These are phyloP conservation scores for Microctenopoma stevenorrisi DNA, from an alignment of 2,797 vertebrate species.

Conservation along the genomic window DNA sequence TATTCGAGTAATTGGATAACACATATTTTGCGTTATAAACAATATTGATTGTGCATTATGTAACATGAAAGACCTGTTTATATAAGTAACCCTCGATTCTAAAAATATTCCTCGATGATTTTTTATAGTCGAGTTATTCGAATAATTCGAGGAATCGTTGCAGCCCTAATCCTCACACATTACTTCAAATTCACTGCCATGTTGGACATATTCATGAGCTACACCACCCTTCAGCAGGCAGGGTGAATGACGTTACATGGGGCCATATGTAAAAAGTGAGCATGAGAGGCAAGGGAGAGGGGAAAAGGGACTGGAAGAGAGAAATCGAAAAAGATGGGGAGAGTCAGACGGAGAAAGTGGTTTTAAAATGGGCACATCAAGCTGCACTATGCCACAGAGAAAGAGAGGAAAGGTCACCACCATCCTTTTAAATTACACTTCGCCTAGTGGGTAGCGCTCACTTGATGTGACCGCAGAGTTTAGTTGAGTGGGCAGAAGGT, in stretches of 20 bases:
- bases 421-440: slow-evolving; percentile 71
- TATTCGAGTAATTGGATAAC: too few species aligned
- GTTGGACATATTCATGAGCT: slow-evolving; percentile 22
- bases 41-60: too few species aligned
- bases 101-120: too few species aligned
- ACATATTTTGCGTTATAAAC: too few species aligned
- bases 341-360: slow-evolving; percentile 33
- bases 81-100: too few species aligned
- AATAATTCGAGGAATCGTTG: too few species aligned
- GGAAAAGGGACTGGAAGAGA: not conserved
- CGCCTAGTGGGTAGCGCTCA: slow-evolving; percentile 54
- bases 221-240: slow-evolving; percentile 2
- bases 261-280: slow-evolving; percentile 8
- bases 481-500: slow-evolving; percentile 48
- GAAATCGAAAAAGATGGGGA: not conserved
- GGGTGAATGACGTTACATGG: slow-evolving; percentile 24
- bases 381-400: slow-evolving; percentile 44
- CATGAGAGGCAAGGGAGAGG: not conserved
- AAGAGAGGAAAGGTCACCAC: slow-evolving; percentile 64
- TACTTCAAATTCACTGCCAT: slow-evolving; percentile 14
- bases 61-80: too few species aligned
- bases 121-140: too few species aligned
- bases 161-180: too few species aligned
- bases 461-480: slow-evolving; percentile 53
- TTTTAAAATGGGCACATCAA: slow-evolving; percentile 61